Evolutionary conservation across 2,113 vertebrate species (phyloP), one percentile per base, ranked within the genome.

Genomic region (Narcine bancroftii): DNA sequence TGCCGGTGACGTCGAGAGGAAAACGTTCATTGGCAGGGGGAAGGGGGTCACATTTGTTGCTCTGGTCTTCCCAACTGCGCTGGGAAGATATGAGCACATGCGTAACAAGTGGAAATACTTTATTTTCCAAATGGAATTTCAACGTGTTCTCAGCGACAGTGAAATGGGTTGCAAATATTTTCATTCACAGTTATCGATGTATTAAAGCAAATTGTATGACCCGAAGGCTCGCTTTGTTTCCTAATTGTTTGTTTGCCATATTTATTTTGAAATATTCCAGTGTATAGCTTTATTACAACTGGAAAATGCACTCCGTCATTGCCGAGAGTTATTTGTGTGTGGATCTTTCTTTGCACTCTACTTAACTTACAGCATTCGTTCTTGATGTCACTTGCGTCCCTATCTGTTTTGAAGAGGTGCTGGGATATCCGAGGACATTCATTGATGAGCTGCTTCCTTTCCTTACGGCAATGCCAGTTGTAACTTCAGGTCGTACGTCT

Each of bases 1-100:
- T 91, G 33, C 45, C 33, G 65, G 63, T 91, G 89, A 91, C 65
- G 42, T 69, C 24, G 60, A 91, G 87, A 45, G 87, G 65, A 6
- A 69, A 69, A 29, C 17, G 24, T 91, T 45, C 47, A 39, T 91
- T 66, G 87, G 29, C 60, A 45, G 42, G 17, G 66, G 6, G 39
- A 45, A 89, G 17, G 26, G 60, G 33, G 15, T 26, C 60, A 45
- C 24, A 69, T 47, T 71, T 45, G 85, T 42, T 39, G 60, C 85
- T 60, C 45, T 17, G 65, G 21, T 29, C 71, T 2, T 69, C 39
- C 42, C 39, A 69, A 29, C 65, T 26, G 21, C 6, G 36, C 21
- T 15, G 11, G 11, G 39, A 1, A 45, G 21, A 47, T 1, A 15
- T 33, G 65, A 2, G 39, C 63, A 15, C 66, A 71, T 7, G 63